Percentiles rank a stretch among this genome's conserved stretches.
These are phyloP conservation scores for Accipiter cooperii DNA, from an alignment of 2,113 vertebrate species.

Conservation along the genomic window DNA sequence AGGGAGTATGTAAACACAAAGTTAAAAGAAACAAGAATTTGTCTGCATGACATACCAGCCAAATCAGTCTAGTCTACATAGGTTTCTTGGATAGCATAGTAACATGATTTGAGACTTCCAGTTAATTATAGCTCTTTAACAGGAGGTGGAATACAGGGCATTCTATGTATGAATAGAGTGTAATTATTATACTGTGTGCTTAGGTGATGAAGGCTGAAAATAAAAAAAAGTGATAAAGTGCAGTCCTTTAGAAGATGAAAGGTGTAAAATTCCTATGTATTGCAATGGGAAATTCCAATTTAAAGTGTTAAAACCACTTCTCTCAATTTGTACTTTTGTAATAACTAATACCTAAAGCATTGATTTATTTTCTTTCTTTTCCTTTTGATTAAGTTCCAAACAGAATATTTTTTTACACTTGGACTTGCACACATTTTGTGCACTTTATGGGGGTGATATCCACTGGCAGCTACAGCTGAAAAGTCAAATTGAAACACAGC, in stretches of 20 bases:
- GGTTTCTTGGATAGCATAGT: neutral
- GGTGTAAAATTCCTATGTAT: neutral
- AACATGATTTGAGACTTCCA: neutral
- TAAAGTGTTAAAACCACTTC: neutral
- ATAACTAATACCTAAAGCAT: neutral
- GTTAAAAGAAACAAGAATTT: neutral
- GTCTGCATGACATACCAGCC: neutral
- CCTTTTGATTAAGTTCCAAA: neutral
- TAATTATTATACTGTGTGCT: neutral
- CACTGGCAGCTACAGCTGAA: neutral
- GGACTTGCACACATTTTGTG: neutral
- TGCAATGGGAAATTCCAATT: neutral
- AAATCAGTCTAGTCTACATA: neutral
- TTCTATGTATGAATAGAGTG: neutral
- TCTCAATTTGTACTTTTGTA: neutral
- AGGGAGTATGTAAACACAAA: neutral
- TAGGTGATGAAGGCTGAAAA: neutral
- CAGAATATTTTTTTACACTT: neutral
- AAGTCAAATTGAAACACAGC: slow-evolving; percentile 24
- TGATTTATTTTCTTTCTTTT: neutral
- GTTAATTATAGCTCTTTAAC: neutral
- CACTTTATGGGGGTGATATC: neutral
- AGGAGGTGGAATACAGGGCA: neutral
- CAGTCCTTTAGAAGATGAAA: neutral
- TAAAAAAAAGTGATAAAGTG: neutral